Base-by-base conservation (phyloP, 2,888 invertebrate species). In the Ormyrus rosae region DNA sequence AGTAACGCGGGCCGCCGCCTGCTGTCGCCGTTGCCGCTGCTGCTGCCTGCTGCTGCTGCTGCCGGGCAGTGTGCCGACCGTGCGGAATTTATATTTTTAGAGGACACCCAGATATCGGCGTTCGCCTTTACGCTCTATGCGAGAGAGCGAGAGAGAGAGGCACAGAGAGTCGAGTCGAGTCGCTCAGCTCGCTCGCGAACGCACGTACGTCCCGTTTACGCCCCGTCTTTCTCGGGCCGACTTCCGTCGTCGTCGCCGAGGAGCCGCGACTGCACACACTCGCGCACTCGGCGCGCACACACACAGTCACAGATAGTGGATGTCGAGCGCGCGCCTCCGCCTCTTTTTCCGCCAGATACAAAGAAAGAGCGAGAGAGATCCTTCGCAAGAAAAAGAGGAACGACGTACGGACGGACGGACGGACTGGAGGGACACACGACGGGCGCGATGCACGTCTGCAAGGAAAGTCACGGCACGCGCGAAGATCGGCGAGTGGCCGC, bases 81-180 rank as follows among this genome's bases (percentile, higher is more conserved):
- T 77, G 88, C 86, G 86, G 86, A 89, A 89, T 87, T 87, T 86
- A 88, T 90, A 90, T 90, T 90, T 90, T 90, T 90, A 90, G 89
- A 89, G 89, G 88, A 87, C 87, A 89, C 88, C 89, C 87, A 87
- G 89, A 87, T 88, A 88, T 85, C 84, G 79, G 83, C 72, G 76
- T 55, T 67, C 72, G 78, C 67, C 68, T 75, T 58, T 65, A 68
- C 68, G 61, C 73, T 48, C 48, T 61, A 34, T 34, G 53, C 55
- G 46, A 71, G 68, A 53, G 61, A 76, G 55, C 46, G 9, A 11
- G 19, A 46, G 63, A 46, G 63, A 46, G 46, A 46, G 63, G 46
- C 46, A 50, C 51, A 19, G 13, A 10, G 51, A 51, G 61, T 6
- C 19, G 56, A 72, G 63, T 11, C 34, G 53, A 55, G 60, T 11